Percentiles rank a stretch among this genome's conserved stretches.
These are phyloP conservation scores for Aldabrachelys gigantea DNA, from an alignment of 2,113 vertebrate species.

Conservation along the genomic window DNA sequence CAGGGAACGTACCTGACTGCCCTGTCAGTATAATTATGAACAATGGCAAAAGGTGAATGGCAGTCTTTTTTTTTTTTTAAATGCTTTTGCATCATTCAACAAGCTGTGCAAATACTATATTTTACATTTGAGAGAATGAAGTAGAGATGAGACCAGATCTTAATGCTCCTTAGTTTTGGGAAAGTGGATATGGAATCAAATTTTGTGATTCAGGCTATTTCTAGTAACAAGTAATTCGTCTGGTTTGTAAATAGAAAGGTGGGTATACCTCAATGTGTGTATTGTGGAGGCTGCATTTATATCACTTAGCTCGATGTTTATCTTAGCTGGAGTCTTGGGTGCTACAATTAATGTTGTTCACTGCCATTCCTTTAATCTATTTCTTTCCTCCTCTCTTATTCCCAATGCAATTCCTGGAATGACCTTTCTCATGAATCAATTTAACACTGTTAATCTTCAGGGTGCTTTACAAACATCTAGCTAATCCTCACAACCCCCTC, in stretches of 20 bases:
- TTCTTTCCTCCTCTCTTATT: conserved; percentile 10
- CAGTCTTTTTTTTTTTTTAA: not conserved
- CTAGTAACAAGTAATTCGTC: conserved; percentile 29
- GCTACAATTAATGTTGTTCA: not conserved
- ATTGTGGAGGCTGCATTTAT: conserved; percentile 15
- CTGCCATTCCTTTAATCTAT: conserved; percentile 12
- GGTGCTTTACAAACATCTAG: conserved; percentile 4
- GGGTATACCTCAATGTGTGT: conserved; percentile 36
- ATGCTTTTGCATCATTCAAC: not conserved
- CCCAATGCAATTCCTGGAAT: conserved; percentile 28
- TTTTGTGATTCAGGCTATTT: not conserved
- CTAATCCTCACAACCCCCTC: conserved; percentile 5
- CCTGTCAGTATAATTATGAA: not conserved
- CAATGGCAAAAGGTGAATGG: not conserved
- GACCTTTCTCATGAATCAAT: not conserved
- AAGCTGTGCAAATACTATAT: not conserved
- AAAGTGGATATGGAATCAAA: conserved; percentile 24
- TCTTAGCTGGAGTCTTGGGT: conserved; percentile 23
- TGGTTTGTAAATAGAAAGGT: conserved; percentile 41
- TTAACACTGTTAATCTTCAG: conserved; percentile 18
- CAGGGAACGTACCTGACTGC: not conserved
- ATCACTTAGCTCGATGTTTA: conserved; percentile 29
- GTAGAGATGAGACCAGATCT: not conserved
- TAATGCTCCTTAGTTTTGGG: not conserved
- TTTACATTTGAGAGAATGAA: not conserved